Evolutionary conservation across 2,113 vertebrate species (phyloP), one percentile per base, ranked within the genome.

Genomic region (Collichthys lucidus): DNA sequence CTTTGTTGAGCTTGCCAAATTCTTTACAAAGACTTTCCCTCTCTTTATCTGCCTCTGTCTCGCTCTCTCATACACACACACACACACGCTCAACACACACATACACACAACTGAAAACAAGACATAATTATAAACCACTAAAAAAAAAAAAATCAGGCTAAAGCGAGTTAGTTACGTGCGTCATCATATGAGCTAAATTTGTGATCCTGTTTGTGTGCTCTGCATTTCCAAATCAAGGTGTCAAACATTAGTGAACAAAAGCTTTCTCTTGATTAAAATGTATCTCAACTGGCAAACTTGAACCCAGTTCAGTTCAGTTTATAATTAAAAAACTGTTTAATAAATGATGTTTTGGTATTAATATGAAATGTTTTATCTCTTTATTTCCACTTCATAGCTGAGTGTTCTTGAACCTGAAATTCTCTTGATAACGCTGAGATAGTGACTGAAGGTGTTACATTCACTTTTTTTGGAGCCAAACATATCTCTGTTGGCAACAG

Each of bases 1-100:
- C 91, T 91, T 91, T 90, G 86, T 91, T 89, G 84, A 91, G 89
- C 92, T 91, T 90, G 86, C 87, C 89, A 91, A 91, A 91, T 86
- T 91, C 91, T 91, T 91, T 77, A 91, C 88, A 90, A 90, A 91
- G 91, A 90, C 82, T 90, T 78, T 85, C 84, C 69, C 88, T 90
- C 84, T 84, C 86, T 91, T 90, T 86, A 88, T 92, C 81, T 82
- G 61, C 74, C 68, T 84, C 73, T 63, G 73, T 80, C 86, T 85
- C 53, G 22, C 76, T 59, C 80, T 35, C 77, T 79, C 77, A 40
- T 44, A 47, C 82, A 59, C 29, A 73, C 82, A 59, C 29, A 3
- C 50, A 77, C 67, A 57, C 74, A 83, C 26, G 11, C 52, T 59
- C 35, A 61, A 50, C 40, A 35, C 73, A 65, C 42, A 55, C 59